Evolutionary conservation across 2,888 invertebrate species (phyloP), one percentile per base, ranked within the genome.

Genomic region (Torymus auratus): DNA sequence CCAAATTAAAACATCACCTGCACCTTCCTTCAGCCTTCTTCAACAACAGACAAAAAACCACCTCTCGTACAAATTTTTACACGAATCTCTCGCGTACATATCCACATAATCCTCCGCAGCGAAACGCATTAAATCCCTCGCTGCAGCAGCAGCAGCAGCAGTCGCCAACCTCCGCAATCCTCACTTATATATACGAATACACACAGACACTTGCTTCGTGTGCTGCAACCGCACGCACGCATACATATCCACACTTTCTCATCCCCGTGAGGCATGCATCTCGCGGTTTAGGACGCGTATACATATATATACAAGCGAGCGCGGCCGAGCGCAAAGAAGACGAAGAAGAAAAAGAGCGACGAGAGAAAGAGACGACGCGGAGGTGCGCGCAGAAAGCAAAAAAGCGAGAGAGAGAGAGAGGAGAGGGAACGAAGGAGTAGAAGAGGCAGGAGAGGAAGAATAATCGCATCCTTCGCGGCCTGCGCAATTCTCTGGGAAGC

Each of bases 381-480:
- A 15, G 50, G 23, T 41, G 41, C 23, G 41, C 23, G 41, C 14
- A 17, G 60, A 61, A 28, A 72, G 61, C 41, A 20, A 28, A 65
- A n/a, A 76, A 58, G 58, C 62, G 65, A 60, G 52, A 70, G 52
- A 71, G 53, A n/a, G 10, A 67, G 74, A 60, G 17, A 12, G 58
- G 65, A 73, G 41, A 70, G 20, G 20, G 23, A 41, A 55, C 20
- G 23, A 64, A 62, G 69, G 13, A 61, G 55, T 14, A 65, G 71
- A 41, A 52, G 41, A 17, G 69, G 55, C 62, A 41, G 61, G 20
- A 80, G 75, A 79, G 17, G 74, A 80, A 80, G 80, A 80, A 80
- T 76, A 80, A 80, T 80, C 80, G 83, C 72, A 81, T 81, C 83
- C 77, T 81, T 74, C 74, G 80, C 67, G 58, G 41, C 41, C 41